A percentile compares a stretch with the other conserved stretches of the same genome.
These are phyloP conservation scores for Muntiacus reevesi DNA, from an alignment of 2,113 vertebrate species.

Conservation along the genomic window DNA sequence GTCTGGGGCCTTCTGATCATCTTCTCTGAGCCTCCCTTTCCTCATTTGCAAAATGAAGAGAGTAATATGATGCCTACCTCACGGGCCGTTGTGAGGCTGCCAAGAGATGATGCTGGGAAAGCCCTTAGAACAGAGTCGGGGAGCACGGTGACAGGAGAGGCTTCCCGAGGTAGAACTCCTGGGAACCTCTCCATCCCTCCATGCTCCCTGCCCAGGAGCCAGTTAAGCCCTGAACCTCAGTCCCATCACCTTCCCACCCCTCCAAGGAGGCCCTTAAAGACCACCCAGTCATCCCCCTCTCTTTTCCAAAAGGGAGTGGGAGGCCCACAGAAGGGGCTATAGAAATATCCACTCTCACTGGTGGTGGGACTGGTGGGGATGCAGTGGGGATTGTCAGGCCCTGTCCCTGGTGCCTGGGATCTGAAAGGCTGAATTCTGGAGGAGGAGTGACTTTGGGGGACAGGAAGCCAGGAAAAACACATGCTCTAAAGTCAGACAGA, in stretches of 20 bases:
- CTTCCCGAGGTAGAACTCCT: background rate
- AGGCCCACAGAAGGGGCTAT: background rate
- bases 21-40: background rate
- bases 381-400: background rate
- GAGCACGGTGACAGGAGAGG: background rate
- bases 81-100: rapidly evolving
- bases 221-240: background rate
- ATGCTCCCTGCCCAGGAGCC: background rate
- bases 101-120: rapidly evolving
- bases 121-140: background rate
- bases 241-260: background rate
- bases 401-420: background rate
- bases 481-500: background rate
- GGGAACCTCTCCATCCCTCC: background rate
- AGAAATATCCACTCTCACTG: background rate
- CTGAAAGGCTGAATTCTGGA: background rate
- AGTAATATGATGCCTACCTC: rapidly evolving
- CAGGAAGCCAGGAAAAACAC: background rate
- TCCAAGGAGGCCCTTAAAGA: too few relatives aligned
- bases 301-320: background rate
- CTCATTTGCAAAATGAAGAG: background rate
- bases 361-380: rapidly evolving
- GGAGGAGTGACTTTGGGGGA: background rate
- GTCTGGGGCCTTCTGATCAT: background rate
- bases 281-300: background rate